These are phyloP conservation scores for Holocentrus rufus DNA, from an alignment of 2,797 vertebrate species.

Conservation along the genomic window DNA sequence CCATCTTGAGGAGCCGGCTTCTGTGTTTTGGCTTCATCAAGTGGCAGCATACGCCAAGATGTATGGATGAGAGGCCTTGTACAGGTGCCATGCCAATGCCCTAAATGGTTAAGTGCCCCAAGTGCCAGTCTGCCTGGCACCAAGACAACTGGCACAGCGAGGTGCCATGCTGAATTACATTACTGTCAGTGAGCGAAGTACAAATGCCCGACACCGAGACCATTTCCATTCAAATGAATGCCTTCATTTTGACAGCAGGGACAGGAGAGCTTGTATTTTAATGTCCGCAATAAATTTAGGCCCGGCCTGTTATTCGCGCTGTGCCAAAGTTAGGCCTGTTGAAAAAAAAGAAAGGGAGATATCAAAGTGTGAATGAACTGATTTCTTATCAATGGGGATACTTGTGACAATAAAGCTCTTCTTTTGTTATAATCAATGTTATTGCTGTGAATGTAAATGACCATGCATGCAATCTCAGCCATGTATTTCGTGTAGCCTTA, in stretches of 20 bases:
- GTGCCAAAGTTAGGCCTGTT: conserved; percentile 20
- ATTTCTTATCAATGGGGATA: conserved; percentile 12
- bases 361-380: conserved; percentile 9
- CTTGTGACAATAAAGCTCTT: background rate
- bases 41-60: conserved; percentile 60
- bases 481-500: background rate
- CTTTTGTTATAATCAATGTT: background rate
- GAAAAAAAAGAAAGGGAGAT: conserved; percentile 34
- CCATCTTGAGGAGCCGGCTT: conserved; percentile 52
- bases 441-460: no score
- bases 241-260: conserved; percentile 67
- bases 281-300: conserved; percentile 63
- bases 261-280: conserved; percentile 57
- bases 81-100: conserved; percentile 76
- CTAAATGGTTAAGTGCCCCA: conserved; percentile 81
- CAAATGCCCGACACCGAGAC: conserved; percentile 66
- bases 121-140: conserved; percentile 80
- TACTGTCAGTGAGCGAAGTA: conserved; percentile 78
- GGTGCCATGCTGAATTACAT: conserved; percentile 75
- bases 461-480: background rate
- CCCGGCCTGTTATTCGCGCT: conserved; percentile 18
- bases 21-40: conserved; percentile 69
- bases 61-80: conserved; percentile 72
- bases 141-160: conserved; percentile 77
- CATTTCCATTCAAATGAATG: conserved; percentile 69